A percentile compares a stretch with the other conserved stretches of the same genome.
phyloP scores from a whole-genome alignment of 2,797 vertebrate species.

The Cyprinodon diabolis region DNA sequence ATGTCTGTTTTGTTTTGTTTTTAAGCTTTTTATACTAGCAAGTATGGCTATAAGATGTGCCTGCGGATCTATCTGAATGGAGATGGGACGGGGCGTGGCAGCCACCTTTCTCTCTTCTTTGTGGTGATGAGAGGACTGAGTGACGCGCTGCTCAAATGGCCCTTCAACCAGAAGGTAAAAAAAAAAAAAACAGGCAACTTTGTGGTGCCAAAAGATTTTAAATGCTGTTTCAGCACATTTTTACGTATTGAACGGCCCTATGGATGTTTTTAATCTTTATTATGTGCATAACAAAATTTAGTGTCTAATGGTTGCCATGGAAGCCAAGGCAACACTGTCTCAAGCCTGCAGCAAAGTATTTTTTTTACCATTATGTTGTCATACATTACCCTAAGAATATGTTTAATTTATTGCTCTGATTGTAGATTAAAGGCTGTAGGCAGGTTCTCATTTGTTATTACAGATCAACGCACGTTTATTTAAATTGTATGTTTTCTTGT shows the following conservation, averaged over 20 bases:
- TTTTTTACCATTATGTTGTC: too few relatives aligned
- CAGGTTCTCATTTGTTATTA: too few relatives aligned
- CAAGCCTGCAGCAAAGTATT: too few relatives aligned
- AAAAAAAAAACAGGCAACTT: neutral
- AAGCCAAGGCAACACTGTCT: neutral
- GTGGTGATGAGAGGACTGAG: constrained; percentile 96
- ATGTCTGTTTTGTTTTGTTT: neutral
- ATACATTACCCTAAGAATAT: neutral
- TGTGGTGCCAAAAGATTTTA: neutral
- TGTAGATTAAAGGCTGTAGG: too few relatives aligned
- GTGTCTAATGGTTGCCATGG: neutral
- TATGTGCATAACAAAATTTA: neutral
- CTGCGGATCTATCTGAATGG: constrained; percentile 95
- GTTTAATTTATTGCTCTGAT: too few relatives aligned
- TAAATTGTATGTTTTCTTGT: too few relatives aligned
- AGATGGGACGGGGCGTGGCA: constrained; percentile 93
- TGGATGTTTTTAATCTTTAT: neutral
- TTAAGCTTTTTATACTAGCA: constrained; percentile 96
- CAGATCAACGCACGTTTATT: too few relatives aligned
- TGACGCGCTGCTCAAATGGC: constrained; percentile 94
- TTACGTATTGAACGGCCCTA: neutral
- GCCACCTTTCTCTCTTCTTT: constrained; percentile 96
- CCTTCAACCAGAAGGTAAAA: constrained; percentile 96
- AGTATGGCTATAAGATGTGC: constrained; percentile 99
- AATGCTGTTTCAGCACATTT: neutral